Percentiles rank a stretch among this genome's conserved stretches.
Conservation (phyloP, 2,113 vertebrate genomes). For the Psilopogon haemacephalus region DNA sequence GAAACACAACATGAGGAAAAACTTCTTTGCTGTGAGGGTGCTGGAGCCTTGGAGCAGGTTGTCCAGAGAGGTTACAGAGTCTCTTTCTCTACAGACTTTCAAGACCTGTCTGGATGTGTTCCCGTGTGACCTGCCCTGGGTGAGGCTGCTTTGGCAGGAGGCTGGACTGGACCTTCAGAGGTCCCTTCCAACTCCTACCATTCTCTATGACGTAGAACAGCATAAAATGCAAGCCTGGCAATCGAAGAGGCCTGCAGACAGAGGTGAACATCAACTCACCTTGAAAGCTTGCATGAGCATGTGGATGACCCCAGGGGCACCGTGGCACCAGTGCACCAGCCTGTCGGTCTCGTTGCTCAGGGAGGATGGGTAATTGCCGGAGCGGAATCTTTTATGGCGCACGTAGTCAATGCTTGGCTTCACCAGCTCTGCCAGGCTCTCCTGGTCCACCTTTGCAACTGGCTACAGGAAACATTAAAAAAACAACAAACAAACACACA, state of each 20-base stretch:
- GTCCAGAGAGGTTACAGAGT: too few relatives aligned
- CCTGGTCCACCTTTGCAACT: conserved; percentile 81
- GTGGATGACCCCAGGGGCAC: conserved; percentile 90
- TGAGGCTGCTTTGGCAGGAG: too few relatives aligned
- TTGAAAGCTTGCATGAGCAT: conserved; percentile 89
- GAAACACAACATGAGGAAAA: too few relatives aligned
- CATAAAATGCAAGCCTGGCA: neutral
- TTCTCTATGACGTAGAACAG: neutral
- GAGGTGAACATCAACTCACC: conserved; percentile 68
- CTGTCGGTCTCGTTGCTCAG: conserved; percentile 96
- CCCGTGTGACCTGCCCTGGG: too few relatives aligned
- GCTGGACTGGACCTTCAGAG: too few relatives aligned
- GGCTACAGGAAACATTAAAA: conserved; percentile 76
- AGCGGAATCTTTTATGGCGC: conserved; percentile 93
- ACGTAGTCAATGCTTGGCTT: conserved; percentile 96
- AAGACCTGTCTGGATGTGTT: too few relatives aligned
- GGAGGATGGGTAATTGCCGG: conserved; percentile 94
- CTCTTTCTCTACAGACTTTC: too few relatives aligned
- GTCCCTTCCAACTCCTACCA: too few relatives aligned
- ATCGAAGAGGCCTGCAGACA: neutral
- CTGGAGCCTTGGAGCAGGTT: too few relatives aligned
- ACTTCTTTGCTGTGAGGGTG: too few relatives aligned
- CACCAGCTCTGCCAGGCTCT: conserved; percentile 84
- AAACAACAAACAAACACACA: neutral
- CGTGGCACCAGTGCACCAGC: conserved; percentile 97